Base-by-base conservation (phyloP, 2,888 invertebrate species). In the Celastrina argiolus region DNA sequence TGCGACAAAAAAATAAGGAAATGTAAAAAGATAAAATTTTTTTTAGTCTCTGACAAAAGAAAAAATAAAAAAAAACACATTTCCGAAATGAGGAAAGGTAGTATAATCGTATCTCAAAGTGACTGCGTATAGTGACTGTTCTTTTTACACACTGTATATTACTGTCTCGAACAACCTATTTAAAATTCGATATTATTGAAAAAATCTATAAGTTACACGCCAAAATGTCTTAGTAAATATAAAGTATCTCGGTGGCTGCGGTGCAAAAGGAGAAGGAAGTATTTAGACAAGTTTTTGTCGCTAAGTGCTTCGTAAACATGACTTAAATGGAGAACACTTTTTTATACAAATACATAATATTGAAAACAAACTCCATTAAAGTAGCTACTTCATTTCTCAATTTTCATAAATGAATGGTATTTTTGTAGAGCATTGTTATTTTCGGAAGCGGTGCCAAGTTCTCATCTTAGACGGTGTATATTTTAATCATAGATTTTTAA, bases 291-390 rank as follows among this genome's bases (percentile, higher is more conserved):
- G 68, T 63, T 58, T 69, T 56, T 59, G 64, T 67, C 59, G 69
- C 41, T 68, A 68, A 70, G 70, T 68, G 68, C 66, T 68, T 42
- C 63, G 63, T 68, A 70, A 69, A 70, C 63, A 70, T 69, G 63
- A 63, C 64, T 68, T 69, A 59, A 69, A 70, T 68, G 70, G 67
- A 69, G 18, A 56, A 28, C 58, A 39, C 56, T 58, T 65, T 65
- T 58, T 26, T 65, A 31, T 65, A 65, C 56, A 65, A 58, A 65
- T 61, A 61, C 12, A 61, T 61, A 61, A 22, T 61, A 39, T 36
- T 61, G 61, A 39, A 61, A 61, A 61, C 14, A 61, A 61, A 61
- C 22, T 36, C 22, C 14, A 61, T 39, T 36, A 18, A 61, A 39
- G 61, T 51, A 51, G 51, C 51, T 22, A 51, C 51, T 51, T 22